Percentiles rank a stretch among this genome's conserved stretches.
These are phyloP conservation scores for Mesaphorura yosii DNA, from an alignment of 1,140 invertebrate species.

Conservation along the genomic window DNA sequence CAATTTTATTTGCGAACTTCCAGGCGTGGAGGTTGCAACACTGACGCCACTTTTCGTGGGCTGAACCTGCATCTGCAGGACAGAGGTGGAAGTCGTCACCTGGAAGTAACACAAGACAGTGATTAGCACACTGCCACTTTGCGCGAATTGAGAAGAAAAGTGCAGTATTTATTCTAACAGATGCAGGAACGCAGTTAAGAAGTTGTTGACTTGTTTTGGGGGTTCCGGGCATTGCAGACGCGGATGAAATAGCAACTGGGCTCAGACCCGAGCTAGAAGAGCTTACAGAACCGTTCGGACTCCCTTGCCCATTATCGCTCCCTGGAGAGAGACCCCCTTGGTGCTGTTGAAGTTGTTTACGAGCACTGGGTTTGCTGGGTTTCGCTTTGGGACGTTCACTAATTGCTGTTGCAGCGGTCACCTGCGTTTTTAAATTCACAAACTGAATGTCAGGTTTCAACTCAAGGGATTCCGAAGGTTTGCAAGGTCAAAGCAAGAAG, in stretches of 20 bases:
- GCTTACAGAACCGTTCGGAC: neutral
- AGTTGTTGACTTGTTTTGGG: too few species aligned
- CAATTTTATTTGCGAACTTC: conserved; percentile 18
- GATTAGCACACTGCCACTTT: too few species aligned
- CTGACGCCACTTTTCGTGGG: too few species aligned
- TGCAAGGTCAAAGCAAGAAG: neutral
- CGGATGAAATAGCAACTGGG: neutral
- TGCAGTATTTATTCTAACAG: too few species aligned
- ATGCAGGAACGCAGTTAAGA: too few species aligned
- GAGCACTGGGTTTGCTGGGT: conserved; percentile 27
- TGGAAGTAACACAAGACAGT: too few species aligned
- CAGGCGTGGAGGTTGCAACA: neutral
- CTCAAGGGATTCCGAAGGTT: neutral
- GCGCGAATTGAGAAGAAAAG: too few species aligned
- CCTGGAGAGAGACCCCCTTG: conserved; percentile 5
- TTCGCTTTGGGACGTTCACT: conserved; percentile 62
- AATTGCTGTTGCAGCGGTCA: conserved; percentile 47
- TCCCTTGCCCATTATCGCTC: neutral
- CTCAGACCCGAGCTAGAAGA: neutral
- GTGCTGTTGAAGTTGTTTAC: conserved; percentile 28
- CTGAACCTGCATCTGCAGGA: conserved; percentile 4
- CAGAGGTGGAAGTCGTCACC: neutral
- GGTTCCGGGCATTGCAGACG: neutral
- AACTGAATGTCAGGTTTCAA: neutral
- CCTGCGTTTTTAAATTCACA: conserved; percentile 12